Evolutionary conservation across 2,797 vertebrate species (phyloP).

Genomic region (Chelmon rostratus): DNA sequence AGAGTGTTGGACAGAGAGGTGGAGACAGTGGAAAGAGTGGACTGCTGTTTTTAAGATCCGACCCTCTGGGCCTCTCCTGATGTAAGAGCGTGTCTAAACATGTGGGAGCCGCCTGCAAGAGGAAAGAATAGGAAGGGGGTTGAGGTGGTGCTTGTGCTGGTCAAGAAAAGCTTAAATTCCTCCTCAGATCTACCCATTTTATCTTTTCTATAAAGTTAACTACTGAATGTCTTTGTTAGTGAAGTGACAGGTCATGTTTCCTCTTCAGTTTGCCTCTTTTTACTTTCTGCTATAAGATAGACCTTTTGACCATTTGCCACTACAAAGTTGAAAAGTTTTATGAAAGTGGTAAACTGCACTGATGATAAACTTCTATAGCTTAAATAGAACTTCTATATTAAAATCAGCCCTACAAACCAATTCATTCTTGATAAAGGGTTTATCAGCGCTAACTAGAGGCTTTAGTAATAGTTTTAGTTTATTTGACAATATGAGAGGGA

Average conservation of each 20-base stretch:
- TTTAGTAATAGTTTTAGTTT: not conserved
- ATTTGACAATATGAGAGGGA: not conserved
- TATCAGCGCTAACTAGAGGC: not conserved
- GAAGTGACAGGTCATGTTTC: not conserved
- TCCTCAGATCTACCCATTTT: conserved; percentile 32
- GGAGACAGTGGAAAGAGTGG: conserved; percentile 53
- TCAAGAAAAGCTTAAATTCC: conserved; percentile 57
- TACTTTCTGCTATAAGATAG: not conserved
- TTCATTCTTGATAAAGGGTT: no score
- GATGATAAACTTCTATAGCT: not conserved
- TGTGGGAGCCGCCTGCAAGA: conserved; percentile 71
- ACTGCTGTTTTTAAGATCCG: conserved; percentile 46
- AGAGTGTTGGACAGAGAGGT: not conserved
- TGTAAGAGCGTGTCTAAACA: conserved; percentile 74
- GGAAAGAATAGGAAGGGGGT: conserved; percentile 51
- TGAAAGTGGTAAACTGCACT: not conserved
- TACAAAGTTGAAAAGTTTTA: conserved; percentile 9
- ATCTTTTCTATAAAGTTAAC: conserved; percentile 1
- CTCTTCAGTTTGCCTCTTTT: not conserved
- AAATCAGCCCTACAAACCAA: no score
- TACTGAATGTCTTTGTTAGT: not conserved
- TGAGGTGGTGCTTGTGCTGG: conserved; percentile 51
- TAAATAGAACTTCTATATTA: no score
- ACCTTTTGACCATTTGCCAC: not conserved
- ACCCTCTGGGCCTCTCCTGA: conserved; percentile 76